phyloP scores from a whole-genome alignment of 37 sponge, comb jelly and placozoan species.

The Bolinopsis microptera region DNA sequence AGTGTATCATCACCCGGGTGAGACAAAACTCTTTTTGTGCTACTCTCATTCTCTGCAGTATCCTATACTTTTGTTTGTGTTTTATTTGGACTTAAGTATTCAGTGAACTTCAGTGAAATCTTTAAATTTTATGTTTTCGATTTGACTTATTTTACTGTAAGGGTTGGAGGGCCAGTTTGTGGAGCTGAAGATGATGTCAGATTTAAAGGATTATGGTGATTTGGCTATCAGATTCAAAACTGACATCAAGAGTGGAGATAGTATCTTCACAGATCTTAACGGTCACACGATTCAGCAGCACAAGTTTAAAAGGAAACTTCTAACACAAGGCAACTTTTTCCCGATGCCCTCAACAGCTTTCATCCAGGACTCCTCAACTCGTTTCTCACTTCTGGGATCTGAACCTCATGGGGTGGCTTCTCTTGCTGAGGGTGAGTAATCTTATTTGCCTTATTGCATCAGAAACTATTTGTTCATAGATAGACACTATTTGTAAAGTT shows the following conservation, averaged over 20 bases:
- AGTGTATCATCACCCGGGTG: not conserved
- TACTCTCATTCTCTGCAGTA: too few relatives aligned
- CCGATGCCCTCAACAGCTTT: slow-evolving; percentile 6
- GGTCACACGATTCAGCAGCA: slow-evolving; percentile 52
- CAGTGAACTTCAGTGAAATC: too few relatives aligned
- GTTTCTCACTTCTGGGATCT: not conserved
- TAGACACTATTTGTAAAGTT: too few relatives aligned
- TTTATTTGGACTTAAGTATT: too few relatives aligned
- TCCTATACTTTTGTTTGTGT: too few relatives aligned
- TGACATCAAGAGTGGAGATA: not conserved
- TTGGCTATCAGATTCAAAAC: not conserved
- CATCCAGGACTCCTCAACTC: slow-evolving; percentile 4
- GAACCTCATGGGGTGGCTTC: slow-evolving; percentile 44
- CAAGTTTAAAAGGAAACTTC: not conserved
- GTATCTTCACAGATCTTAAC: not conserved
- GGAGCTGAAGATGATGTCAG: not conserved
- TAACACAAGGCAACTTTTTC: slow-evolving; percentile 21
- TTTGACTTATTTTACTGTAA: too few relatives aligned
- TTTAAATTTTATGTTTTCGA: too few relatives aligned
- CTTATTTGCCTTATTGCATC: too few relatives aligned
- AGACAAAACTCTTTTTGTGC: too few relatives aligned
- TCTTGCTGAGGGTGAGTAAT: not conserved
- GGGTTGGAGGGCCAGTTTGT: not conserved
- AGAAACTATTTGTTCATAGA: too few relatives aligned
- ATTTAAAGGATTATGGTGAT: not conserved